phyloP scores from a whole-genome alignment of 2,888 invertebrate species.

The Acanthosepion lycidas region DNA sequence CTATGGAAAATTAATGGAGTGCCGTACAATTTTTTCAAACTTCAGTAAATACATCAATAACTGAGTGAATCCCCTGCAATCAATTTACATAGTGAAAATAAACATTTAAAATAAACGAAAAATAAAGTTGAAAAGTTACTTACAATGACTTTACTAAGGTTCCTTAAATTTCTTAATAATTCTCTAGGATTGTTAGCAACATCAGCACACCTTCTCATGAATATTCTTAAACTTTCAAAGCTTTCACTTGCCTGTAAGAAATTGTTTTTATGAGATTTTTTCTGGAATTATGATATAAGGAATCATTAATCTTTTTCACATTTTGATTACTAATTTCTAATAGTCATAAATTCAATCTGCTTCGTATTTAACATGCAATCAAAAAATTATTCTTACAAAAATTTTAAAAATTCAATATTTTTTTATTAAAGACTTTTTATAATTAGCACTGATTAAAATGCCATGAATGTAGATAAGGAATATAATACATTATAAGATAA shows the following conservation, averaged over 20 bases:
- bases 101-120: neutral
- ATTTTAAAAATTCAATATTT: neutral
- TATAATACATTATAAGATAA: too few species aligned
- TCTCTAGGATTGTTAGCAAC: neutral
- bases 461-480: too few species aligned
- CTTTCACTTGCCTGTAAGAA: constrained; percentile 36
- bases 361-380: neutral
- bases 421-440: too few species aligned
- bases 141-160: constrained; percentile 34
- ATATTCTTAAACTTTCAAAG: constrained; percentile 34
- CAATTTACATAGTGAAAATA: neutral
- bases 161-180: constrained; percentile 23
- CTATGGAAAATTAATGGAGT: too few species aligned
- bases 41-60: too few species aligned
- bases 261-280: neutral
- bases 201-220: neutral
- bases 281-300: neutral
- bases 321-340: neutral
- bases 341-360: neutral
- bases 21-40: too few species aligned
- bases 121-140: neutral
- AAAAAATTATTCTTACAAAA: neutral
- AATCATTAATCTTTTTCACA: neutral
- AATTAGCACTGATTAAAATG: too few species aligned
- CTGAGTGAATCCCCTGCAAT: neutral